Evolutionary conservation across 2,888 invertebrate genomes (phyloP), one percentile per base, ranked within the genome.

Genomic region (Augochlorella aurata): DNA sequence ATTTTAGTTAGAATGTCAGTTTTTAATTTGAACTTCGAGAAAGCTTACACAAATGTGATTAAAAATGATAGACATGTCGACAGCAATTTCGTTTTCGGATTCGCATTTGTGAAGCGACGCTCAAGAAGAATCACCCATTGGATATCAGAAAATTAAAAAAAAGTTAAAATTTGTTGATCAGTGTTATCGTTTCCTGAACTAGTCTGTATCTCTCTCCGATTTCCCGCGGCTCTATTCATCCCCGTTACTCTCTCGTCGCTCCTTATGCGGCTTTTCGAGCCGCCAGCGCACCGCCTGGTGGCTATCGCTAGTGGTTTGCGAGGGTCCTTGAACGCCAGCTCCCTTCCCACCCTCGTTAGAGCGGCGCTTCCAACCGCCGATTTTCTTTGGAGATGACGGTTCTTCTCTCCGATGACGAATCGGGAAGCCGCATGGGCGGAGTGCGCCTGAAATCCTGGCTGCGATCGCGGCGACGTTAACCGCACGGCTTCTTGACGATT

Each of bases 311-410:
- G 8, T 44, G 54, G 66, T 18, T 52, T 21, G n/a, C 52, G 7
- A 67, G 71, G 71, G 54, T 49, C n/a, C 76, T 68, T 45, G 63
- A 54, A 58, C 45, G 21, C 21, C 16, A 58, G 21, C 63, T 38
- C 54, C 63, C 74, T 47, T 81, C 67, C 61, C 77, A 77, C 79
- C 81, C 79, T 67, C 68, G 72, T 68, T 49, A 49, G 47, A 3
- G 49, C 8, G 63, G 38, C 29, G 21, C n/a, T 45, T 18, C 29
- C 44, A 12, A 38, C 71, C 49, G 58, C 71, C 47, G 67, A 21
- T 54, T 61, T 49, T 76, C 21, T 12, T 38, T 54, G 54, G 79
- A 71, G 47, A 29, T 16, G 61, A 61, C 24, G 65, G 70, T 70
- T 77, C 70, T 58, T 58, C 65, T 44, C 4, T 0, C 16, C 21